Evolutionary conservation across 2,888 invertebrate species (phyloP), one percentile per base, ranked within the genome.

Genomic region (Thelaira solivaga): DNA sequence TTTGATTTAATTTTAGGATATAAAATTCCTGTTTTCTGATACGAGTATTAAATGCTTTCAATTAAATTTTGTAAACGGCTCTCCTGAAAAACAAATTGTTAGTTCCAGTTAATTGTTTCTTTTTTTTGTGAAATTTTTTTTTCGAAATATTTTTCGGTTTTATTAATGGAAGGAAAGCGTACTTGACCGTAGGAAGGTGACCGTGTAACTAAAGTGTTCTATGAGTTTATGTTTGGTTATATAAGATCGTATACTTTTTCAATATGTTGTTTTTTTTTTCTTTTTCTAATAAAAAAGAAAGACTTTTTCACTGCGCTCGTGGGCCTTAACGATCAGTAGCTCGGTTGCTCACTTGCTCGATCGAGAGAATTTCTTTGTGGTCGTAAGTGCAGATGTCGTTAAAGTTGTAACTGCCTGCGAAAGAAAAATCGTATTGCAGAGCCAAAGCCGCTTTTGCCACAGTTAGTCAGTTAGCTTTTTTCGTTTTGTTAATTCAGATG

Each of bases 141-240:
- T n/a, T n/a, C n/a, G n/a, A n/a, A n/a, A n/a, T n/a, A n/a, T n/a
- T 59, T 45, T 74, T 71, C 65, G 69, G 62, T 45, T 53, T 80
- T 80, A 10, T 69, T 74, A 26, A 20, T 73, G 80, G 80, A 79
- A 83, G 83, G 81, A 82, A 84, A 83, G 85, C 87, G 88, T 86
- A 87, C 88, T 88, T 88, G 88, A 88, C 88, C 88, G 87, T 87
- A 85, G 87, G 85, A 87, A 86, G 87, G 86, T 87, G 87, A 88
- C 88, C 88, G 88, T 86, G 84, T 88, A 88, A 88, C 88, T 88
- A 87, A 88, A 86, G 84, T 83, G 85, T 86, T 84, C 85, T 85
- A 84, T 84, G 82, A 83, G 83, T 84, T 86, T 85, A 86, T 86
- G 86, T 83, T 83, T 86, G 84, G 88, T 88, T 88, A 88, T 88